These are phyloP conservation scores for Lycophotia porphyrea DNA, from an alignment of 2,888 invertebrate genomes.

Conservation along the genomic window DNA sequence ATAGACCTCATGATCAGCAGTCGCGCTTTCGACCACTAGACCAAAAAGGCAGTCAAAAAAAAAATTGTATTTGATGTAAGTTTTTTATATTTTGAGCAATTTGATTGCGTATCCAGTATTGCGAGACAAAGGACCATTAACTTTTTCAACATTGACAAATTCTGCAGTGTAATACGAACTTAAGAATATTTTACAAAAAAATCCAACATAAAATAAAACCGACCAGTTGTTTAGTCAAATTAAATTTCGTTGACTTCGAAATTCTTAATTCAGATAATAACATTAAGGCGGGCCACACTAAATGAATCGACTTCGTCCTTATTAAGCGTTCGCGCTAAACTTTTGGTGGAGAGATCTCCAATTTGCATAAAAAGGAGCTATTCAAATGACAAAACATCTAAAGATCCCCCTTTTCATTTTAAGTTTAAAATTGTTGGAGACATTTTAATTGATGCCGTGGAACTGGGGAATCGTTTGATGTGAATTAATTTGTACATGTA, in stretches of 20 bases:
- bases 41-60: too few relatives aligned
- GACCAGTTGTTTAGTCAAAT: constrained; percentile 81
- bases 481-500: constrained; percentile 84
- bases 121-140: neutral
- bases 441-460: constrained; percentile 84
- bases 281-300: constrained; percentile 79
- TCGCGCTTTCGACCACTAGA: too few relatives aligned
- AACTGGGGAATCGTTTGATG: constrained; percentile 72
- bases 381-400: constrained; percentile 86
- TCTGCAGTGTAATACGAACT: constrained; percentile 28
- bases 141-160: neutral
- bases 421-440: constrained; percentile 86
- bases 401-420: constrained; percentile 86
- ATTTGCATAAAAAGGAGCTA: constrained; percentile 88
- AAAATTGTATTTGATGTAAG: too few relatives aligned
- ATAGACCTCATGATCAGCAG: too few relatives aligned
- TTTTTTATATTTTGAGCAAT: too few relatives aligned
- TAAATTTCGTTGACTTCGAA: constrained; percentile 79
- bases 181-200: constrained; percentile 61
- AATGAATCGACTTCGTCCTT: constrained; percentile 79
- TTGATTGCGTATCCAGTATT: neutral
- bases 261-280: constrained; percentile 86
- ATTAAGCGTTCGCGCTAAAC: constrained; percentile 79
- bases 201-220: constrained; percentile 63
- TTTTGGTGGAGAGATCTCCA: constrained; percentile 76